These are phyloP conservation scores for Hemithea aestivaria DNA, from an alignment of 2,888 invertebrate species.

Conservation along the genomic window DNA sequence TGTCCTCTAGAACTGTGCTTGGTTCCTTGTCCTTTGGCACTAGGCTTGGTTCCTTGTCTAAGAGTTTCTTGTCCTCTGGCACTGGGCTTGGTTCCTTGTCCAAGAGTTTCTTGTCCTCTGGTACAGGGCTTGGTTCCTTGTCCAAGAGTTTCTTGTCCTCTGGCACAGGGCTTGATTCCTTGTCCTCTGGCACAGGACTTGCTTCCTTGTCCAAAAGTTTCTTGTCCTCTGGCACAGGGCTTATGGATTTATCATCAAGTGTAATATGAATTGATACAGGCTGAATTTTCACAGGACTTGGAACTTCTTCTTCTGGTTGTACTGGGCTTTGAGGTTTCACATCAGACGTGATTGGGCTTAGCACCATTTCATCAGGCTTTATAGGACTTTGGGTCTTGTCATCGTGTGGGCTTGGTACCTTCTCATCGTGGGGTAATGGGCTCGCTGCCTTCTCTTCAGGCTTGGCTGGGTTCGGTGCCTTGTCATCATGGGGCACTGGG, in stretches of 20 bases:
- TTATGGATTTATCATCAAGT: conserved; percentile 10
- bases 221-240: not conserved
- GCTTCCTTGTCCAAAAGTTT: conserved; percentile 1
- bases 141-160: conserved; percentile 1
- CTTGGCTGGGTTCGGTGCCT: too few relatives aligned
- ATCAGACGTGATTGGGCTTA: too few relatives aligned
- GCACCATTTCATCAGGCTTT: too few relatives aligned
- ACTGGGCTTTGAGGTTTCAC: too few relatives aligned
- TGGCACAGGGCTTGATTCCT: not conserved
- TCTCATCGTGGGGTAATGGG: too few relatives aligned
- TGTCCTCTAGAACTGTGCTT: too few relatives aligned
- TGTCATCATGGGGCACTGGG: too few relatives aligned
- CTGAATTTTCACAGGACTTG: too few relatives aligned
- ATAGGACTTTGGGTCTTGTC: too few relatives aligned
- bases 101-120: not conserved
- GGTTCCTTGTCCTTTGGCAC: conserved; percentile 1
- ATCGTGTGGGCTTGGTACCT: too few relatives aligned
- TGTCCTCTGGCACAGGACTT: conserved; percentile 2
- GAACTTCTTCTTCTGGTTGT: too few relatives aligned
- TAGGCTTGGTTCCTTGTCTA: not conserved
- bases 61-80: conserved; percentile 2
- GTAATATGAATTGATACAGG: conserved; percentile 7
- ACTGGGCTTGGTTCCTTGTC: not conserved
- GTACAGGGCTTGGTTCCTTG: not conserved
- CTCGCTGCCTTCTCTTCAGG: too few relatives aligned